Percentiles rank a stretch among this genome's conserved stretches.
These are phyloP conservation scores for Morinoia aosen DNA, from an alignment of 2,888 invertebrate genomes.

Conservation along the genomic window DNA sequence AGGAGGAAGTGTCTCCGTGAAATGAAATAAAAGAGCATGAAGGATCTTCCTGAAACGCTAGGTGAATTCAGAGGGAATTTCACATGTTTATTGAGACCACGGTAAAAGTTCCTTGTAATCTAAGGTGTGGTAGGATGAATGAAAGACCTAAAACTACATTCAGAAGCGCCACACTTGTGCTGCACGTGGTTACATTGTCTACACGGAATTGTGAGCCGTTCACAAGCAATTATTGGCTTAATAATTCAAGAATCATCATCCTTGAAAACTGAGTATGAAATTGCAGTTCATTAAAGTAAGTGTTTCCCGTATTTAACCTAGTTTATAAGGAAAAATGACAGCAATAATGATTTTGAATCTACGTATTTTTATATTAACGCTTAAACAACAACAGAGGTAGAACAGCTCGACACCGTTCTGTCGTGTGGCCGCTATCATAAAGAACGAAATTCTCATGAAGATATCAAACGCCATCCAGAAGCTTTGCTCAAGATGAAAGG, in stretches of 20 bases:
- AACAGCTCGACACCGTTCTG: neutral
- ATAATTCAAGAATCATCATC: neutral
- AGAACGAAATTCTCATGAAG: neutral
- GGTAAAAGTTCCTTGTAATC: neutral
- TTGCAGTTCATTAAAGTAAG: neutral
- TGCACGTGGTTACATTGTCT: too few species aligned
- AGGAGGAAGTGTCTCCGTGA: neutral
- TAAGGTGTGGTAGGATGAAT: neutral
- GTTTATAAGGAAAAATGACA: too few species aligned
- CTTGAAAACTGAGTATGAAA: neutral
- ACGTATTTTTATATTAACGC: too few species aligned
- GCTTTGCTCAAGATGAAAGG: neutral
- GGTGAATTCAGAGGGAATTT: neutral
- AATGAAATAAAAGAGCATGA: neutral
- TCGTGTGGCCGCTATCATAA: neutral
- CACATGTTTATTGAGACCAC: neutral
- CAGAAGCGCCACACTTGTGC: too few species aligned
- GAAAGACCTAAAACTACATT: neutral
- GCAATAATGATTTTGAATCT: too few species aligned
- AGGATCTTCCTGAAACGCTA: neutral
- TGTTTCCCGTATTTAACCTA: neutral
- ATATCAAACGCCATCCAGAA: neutral
- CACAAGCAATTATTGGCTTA: neutral
- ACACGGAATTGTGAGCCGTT: neutral
- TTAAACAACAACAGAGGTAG: neutral